These are phyloP conservation scores for Onychostruthus taczanowskii DNA, from an alignment of 2,113 vertebrate species.

Conservation along the genomic window DNA sequence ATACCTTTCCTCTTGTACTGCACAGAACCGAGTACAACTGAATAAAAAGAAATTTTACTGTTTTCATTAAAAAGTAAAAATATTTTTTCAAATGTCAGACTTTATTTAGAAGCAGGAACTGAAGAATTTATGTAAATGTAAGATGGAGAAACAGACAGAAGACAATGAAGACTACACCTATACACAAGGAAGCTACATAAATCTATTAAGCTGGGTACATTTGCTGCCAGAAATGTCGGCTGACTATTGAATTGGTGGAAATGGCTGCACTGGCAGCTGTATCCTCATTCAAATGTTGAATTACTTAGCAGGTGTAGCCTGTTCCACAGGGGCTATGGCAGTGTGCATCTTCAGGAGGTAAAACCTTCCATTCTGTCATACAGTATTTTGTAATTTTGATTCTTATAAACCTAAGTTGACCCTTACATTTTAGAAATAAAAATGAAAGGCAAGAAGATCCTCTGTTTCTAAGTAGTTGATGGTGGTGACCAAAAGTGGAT, in stretches of 20 bases:
- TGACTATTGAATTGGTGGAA: conserved; percentile 10
- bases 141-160: not conserved
- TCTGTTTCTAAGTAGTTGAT: not conserved
- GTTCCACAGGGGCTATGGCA: not conserved
- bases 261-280: not conserved
- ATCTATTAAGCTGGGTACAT: not conserved
- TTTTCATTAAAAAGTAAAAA: not conserved
- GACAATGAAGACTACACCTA: not conserved
- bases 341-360: not conserved
- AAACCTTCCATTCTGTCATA: not conserved
- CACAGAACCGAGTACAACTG: not conserved
- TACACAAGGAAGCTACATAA: not conserved
- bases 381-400: not conserved
- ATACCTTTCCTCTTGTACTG: not conserved
- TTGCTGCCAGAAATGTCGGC: not conserved
- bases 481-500: not conserved
- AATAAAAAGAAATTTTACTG: not conserved
- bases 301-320: not conserved
- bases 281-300: not conserved
- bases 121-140: not conserved
- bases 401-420: not conserved
- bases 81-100: not conserved
- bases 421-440: not conserved
- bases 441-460: not conserved
- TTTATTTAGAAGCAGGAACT: not conserved